These are phyloP conservation scores for Cosmia trapezina DNA, from an alignment of 2,888 invertebrate species.

Conservation along the genomic window DNA sequence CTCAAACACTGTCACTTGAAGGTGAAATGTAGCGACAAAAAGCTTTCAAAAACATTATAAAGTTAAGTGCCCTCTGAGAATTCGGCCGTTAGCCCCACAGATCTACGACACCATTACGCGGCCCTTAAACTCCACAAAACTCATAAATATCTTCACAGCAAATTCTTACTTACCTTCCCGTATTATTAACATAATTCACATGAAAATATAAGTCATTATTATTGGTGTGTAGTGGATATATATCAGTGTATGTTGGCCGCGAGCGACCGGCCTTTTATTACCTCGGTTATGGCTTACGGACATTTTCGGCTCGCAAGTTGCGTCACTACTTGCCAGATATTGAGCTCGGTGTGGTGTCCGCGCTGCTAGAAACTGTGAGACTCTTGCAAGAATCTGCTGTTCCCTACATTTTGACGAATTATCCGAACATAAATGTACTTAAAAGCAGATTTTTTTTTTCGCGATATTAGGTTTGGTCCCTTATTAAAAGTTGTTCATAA, in stretches of 20 bases:
- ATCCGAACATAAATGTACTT: too few species aligned
- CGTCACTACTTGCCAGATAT: conserved; percentile 65
- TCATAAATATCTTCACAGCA: conserved; percentile 58
- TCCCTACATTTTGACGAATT: too few species aligned
- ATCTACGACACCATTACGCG: conserved; percentile 46
- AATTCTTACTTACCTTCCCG: conserved; percentile 57
- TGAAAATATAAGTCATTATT: conserved; percentile 63
- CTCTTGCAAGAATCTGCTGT: too few species aligned
- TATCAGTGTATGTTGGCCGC: conserved; percentile 65
- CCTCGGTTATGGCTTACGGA: conserved; percentile 73
- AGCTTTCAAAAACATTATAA: conserved; percentile 4
- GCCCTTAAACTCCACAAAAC: conserved; percentile 21
- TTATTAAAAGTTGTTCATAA: too few species aligned
- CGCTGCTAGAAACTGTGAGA: neutral
- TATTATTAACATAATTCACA: conserved; percentile 63
- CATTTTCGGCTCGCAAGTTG: conserved; percentile 67
- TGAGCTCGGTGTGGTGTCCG: conserved; percentile 47
- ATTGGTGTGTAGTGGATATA: conserved; percentile 59
- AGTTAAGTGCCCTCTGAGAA: conserved; percentile 18
- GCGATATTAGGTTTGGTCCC: too few species aligned
- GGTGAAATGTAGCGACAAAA: neutral
- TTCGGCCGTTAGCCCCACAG: conserved; percentile 27
- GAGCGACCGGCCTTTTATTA: conserved; percentile 70
- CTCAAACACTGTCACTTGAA: neutral
- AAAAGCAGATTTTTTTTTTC: too few species aligned